Evolutionary conservation across 2,888 invertebrate genomes (phyloP).

Genomic region (Polylopha cassiicola): DNA sequence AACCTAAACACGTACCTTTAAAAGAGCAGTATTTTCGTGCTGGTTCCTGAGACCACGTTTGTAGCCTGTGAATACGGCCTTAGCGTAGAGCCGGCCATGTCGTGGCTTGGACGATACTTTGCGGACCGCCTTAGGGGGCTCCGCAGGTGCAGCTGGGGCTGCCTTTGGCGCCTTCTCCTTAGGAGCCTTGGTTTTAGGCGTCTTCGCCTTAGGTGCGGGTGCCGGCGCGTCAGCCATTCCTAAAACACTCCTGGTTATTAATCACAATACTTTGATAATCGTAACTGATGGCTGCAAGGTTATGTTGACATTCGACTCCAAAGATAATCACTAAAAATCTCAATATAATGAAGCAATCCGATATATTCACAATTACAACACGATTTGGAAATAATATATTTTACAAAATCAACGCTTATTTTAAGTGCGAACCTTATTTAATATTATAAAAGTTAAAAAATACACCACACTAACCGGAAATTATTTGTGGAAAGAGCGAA

Average conservation of each 20-base stretch:
- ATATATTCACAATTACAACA: conserved; percentile 25
- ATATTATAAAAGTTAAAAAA: conserved; percentile 33
- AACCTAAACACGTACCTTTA: conserved; percentile 87
- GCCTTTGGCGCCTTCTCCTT: conserved; percentile 76
- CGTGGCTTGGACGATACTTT: conserved; percentile 74
- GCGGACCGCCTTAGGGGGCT: conserved; percentile 70
- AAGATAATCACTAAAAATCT: conserved; percentile 55
- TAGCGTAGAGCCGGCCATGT: conserved; percentile 95
- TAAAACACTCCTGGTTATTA: conserved; percentile 47
- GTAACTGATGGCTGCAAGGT: conserved; percentile 41
- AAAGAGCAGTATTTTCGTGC: conserved; percentile 96
- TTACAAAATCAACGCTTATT: conserved; percentile 34
- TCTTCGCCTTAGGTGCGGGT: conserved; percentile 73
- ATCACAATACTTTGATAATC: conserved; percentile 28
- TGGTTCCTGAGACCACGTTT: conserved; percentile 98
- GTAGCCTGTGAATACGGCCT: conserved; percentile 96
- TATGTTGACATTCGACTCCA: conserved; percentile 63
- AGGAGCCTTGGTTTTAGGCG: conserved; percentile 76
- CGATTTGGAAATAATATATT: conserved; percentile 19
- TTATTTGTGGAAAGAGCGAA: conserved; percentile 62
- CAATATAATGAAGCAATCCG: conserved; percentile 38
- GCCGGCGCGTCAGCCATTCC: conserved; percentile 81
- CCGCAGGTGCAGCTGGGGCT: conserved; percentile 74
- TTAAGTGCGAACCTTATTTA: conserved; percentile 26
- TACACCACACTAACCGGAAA: conserved; percentile 59